Conservation (phyloP, 2,797 vertebrate genomes). For the Leptodactylus fallax region DNA sequence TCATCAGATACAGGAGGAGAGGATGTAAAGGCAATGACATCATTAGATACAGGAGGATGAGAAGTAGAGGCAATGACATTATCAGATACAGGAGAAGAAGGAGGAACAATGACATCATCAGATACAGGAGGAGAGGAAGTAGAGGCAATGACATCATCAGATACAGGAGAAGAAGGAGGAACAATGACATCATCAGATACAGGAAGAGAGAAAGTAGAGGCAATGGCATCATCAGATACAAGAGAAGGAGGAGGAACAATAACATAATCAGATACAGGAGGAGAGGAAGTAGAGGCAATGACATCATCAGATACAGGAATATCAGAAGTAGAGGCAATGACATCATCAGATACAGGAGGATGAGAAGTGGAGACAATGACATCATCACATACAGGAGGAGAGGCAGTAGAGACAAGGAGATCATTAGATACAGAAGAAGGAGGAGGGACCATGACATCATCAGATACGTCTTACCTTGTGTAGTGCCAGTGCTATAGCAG, state of each 20-base stretch:
- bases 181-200: not conserved
- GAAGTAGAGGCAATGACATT: not conserved
- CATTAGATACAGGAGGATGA: not conserved
- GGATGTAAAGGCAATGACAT: not conserved
- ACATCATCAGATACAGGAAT: not conserved
- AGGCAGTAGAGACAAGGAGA: not conserved
- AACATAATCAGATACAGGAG: not conserved
- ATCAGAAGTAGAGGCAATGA: too few relatives aligned
- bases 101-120: not conserved
- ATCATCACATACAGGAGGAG: not conserved
- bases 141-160: not conserved
- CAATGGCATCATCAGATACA: not conserved
- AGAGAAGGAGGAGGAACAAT: too few relatives aligned
- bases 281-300: not conserved
- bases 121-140: not conserved
- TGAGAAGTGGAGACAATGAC: not conserved
- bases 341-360: not conserved
- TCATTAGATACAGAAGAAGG: too few relatives aligned
- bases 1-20: not conserved
- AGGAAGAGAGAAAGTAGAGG: not conserved
- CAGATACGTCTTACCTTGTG: slow-evolving; percentile 76
- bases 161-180: not conserved
- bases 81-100: not conserved
- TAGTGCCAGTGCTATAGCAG: slow-evolving; percentile 86
- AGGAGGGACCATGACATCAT: not conserved